These are phyloP conservation scores for Pteropus rufus DNA, from an alignment of 2,797 vertebrate genomes.

Conservation along the genomic window DNA sequence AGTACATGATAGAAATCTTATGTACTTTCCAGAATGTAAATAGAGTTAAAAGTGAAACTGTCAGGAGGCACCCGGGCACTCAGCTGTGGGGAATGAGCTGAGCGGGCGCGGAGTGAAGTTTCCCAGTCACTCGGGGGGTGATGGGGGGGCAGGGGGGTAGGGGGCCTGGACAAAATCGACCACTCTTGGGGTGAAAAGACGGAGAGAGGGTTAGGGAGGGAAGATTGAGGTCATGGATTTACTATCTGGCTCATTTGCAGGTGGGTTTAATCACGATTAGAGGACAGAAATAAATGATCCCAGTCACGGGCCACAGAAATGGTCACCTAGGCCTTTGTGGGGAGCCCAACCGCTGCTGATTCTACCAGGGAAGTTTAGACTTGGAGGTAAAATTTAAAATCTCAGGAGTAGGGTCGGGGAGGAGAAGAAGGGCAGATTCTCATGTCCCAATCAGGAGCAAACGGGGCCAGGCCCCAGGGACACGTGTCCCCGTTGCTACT, in stretches of 20 bases:
- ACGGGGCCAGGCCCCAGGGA: fast-evolving
- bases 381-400: not conserved
- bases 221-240: not conserved
- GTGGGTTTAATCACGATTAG: not conserved
- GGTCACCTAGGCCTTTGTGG: not conserved
- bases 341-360: not conserved
- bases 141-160: too few relatives aligned
- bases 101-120: not conserved
- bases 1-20: constrained; percentile 54
- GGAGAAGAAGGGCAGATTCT: not conserved
- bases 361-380: not conserved
- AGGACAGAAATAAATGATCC: not conserved
- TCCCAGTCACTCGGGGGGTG: not conserved
- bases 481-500: fast-evolving
- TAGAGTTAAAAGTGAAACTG: constrained; percentile 39
- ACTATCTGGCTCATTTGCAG: not conserved
- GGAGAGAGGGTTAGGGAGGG: not conserved
- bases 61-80: not conserved
- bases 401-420: fast-evolving
- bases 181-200: not conserved
- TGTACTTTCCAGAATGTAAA: constrained; percentile 65
- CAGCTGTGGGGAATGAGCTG: not conserved
- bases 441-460: too few relatives aligned
- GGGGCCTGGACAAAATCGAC: fast-evolving
- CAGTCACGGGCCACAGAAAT: not conserved